Evolutionary conservation across 1,140 invertebrate species (phyloP).

Genomic region (Lethocerus indicus): DNA sequence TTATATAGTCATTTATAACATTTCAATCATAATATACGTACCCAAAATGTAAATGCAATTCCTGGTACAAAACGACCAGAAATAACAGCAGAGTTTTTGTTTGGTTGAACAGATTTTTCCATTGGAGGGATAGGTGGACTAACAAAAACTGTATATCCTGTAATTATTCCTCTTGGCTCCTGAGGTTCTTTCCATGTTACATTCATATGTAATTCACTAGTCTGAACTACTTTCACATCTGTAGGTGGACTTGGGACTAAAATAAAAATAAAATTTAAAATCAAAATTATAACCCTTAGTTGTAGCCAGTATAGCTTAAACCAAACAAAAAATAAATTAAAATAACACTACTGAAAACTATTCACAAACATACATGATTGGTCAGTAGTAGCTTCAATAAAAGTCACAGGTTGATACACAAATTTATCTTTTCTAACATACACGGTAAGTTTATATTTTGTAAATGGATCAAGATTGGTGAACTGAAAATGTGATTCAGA

Average conservation of each 20-base stretch:
- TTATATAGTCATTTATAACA: background rate
- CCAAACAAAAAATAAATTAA: background rate
- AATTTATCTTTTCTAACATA: slow-evolving; percentile 35
- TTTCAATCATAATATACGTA: slow-evolving; percentile 23
- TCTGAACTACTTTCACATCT: slow-evolving; percentile 41
- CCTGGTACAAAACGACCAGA: slow-evolving; percentile 38
- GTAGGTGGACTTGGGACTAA: slow-evolving; percentile 43
- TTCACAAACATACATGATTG: slow-evolving; percentile 34
- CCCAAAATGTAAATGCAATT: slow-evolving; percentile 56
- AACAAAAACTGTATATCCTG: slow-evolving; percentile 42
- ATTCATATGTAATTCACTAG: slow-evolving; percentile 39
- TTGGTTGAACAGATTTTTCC: slow-evolving; percentile 19
- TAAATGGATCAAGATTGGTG: slow-evolving; percentile 43
- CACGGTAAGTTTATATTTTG: slow-evolving; percentile 58
- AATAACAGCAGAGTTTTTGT: slow-evolving; percentile 29
- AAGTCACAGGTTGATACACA: slow-evolving; percentile 39
- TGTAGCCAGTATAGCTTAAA: background rate
- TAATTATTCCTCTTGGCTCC: slow-evolving; percentile 41
- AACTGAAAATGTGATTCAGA: slow-evolving; percentile 36
- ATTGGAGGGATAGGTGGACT: slow-evolving; percentile 33
- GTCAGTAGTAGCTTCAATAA: slow-evolving; percentile 36
- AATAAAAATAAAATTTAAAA: slow-evolving; percentile 3
- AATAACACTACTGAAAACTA: slow-evolving; percentile 6
- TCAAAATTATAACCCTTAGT: background rate
- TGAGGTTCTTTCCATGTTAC: slow-evolving; percentile 47